phyloP scores from a whole-genome alignment of 2,797 vertebrate genomes.

The Atherinosoma microstoma region DNA sequence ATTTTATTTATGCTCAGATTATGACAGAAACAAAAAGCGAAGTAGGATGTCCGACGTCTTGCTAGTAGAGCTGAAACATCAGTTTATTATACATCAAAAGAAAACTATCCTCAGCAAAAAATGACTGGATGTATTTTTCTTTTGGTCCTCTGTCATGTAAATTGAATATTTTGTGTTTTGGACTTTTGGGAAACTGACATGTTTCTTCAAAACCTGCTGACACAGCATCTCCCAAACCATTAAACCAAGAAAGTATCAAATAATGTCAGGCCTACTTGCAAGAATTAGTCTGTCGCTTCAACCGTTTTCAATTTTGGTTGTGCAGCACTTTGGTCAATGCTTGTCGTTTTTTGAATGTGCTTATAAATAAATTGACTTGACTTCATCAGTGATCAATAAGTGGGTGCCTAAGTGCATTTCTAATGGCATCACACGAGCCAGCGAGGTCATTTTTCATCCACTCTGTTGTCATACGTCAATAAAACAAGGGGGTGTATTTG shows the following conservation, averaged over 20 bases:
- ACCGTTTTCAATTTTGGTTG: too few species aligned
- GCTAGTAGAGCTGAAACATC: neutral
- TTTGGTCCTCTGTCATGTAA: neutral
- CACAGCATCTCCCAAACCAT: neutral
- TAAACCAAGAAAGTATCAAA: neutral
- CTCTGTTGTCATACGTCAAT: conserved; percentile 17
- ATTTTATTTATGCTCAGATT: neutral
- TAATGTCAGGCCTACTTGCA: neutral
- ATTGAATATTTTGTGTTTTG: neutral
- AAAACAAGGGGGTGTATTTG: conserved; percentile 30
- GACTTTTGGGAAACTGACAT: neutral
- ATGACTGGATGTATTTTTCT: neutral
- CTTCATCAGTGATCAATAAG: conserved; percentile 42
- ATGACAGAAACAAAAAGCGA: too few species aligned
- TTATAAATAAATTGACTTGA: too few species aligned
- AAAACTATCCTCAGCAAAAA: neutral
- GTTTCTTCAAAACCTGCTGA: neutral
- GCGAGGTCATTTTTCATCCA: conserved; percentile 12
- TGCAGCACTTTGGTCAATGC: too few species aligned
- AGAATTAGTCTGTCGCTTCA: conserved; percentile 11
- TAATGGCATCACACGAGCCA: conserved; percentile 5
- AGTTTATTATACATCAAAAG: too few species aligned
- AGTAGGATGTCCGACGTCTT: neutral
- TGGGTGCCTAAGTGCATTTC: conserved; percentile 16
- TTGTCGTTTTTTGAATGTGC: too few species aligned